Conservation (phyloP, 1,140 invertebrate genomes). For the Acromyrmex charruanus region DNA sequence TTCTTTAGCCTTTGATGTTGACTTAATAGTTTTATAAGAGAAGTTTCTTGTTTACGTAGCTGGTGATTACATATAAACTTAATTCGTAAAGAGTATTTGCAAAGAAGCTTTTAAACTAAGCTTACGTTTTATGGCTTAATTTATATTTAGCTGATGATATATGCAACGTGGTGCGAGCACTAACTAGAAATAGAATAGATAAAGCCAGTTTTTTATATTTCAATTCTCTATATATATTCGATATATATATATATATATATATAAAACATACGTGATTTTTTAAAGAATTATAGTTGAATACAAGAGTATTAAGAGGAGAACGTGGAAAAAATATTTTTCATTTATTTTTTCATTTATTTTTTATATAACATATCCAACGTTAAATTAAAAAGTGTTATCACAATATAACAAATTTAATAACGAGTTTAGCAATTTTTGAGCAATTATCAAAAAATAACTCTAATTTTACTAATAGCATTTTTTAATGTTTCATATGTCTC, state of each 20-base stretch:
- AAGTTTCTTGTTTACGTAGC: not conserved
- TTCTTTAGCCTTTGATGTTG: not conserved
- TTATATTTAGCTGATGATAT: not conserved
- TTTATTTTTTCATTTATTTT: not conserved
- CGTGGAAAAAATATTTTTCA: constrained; percentile 1
- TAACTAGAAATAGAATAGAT: constrained; percentile 16
- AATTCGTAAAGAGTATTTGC: not conserved
- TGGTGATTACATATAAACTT: not conserved
- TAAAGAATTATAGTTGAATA: constrained; percentile 18
- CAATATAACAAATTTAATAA: not conserved
- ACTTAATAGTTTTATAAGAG: not conserved
- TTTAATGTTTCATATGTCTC: not conserved
- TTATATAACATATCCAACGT: not conserved
- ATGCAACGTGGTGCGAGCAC: not conserved
- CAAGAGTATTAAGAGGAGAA: not conserved
- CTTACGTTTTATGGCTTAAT: not conserved
- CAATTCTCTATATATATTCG: not conserved
- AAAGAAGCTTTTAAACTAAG: not conserved
- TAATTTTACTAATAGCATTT: not conserved
- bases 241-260: not conserved
- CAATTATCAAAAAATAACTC: not conserved
- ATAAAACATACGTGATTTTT: not conserved
- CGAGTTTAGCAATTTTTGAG: not conserved
- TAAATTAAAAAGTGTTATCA: not conserved
- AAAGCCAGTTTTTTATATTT: not conserved